These are phyloP conservation scores for Drosophila tsacasi DNA, from an alignment of 1,140 invertebrate species.

Conservation along the genomic window DNA sequence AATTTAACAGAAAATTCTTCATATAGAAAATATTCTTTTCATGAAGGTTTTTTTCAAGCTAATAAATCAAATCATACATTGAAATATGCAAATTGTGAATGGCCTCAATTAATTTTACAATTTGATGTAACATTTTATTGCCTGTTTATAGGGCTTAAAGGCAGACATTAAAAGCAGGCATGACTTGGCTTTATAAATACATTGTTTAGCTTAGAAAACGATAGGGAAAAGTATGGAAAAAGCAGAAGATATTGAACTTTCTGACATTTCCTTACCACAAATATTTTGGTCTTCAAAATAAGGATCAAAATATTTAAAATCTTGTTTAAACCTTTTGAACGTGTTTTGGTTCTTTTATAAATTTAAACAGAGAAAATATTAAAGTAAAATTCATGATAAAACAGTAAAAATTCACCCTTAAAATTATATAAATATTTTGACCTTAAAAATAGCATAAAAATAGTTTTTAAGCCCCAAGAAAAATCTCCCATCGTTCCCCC, in stretches of 20 bases:
- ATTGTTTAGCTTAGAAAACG: not conserved
- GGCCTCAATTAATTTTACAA: not conserved
- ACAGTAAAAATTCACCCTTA: not conserved
- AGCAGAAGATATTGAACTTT: too few relatives aligned
- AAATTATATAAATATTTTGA: not conserved
- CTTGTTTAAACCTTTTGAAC: too few relatives aligned
- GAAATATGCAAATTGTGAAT: not conserved
- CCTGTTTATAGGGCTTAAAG: not conserved
- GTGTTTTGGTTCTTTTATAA: too few relatives aligned
- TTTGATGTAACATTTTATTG: constrained; percentile 1
- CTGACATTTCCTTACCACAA: not conserved
- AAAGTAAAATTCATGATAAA: not conserved
- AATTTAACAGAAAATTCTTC: not conserved
- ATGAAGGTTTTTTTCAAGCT: not conserved
- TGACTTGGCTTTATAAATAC: not conserved
- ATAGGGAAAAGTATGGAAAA: not conserved
- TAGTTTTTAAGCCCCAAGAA: too few relatives aligned
- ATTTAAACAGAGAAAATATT: not conserved
- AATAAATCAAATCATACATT: constrained; percentile 2
- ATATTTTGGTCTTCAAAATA: too few relatives aligned
- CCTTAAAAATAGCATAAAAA: not conserved
- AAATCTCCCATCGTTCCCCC: not conserved
- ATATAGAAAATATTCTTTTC: not conserved
- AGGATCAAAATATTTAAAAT: not conserved
- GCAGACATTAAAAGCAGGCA: not conserved